phyloP scores from a whole-genome alignment of 2,888 invertebrate species.

The Scaptomyza parva region DNA sequence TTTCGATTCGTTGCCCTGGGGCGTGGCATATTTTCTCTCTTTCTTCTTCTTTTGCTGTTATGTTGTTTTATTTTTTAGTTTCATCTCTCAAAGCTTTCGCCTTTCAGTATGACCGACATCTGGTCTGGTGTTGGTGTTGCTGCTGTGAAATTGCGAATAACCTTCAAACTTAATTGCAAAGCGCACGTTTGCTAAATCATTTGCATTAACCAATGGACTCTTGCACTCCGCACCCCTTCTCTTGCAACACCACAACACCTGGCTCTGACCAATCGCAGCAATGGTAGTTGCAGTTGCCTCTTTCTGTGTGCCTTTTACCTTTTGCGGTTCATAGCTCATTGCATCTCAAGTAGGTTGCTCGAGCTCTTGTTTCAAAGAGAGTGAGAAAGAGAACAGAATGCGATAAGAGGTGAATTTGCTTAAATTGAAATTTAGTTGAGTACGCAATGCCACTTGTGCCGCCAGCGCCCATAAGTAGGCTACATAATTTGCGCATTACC shows the following conservation, averaged over 20 bases:
- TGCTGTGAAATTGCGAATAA: slow-evolving; percentile 38
- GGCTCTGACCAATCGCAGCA: slow-evolving; percentile 2
- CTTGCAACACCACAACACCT: neutral
- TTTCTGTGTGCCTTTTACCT: slow-evolving; percentile 58
- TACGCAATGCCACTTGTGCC: slow-evolving; percentile 28
- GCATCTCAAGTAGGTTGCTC: slow-evolving; percentile 66
- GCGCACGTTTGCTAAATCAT: slow-evolving; percentile 65
- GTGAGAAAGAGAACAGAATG: slow-evolving; percentile 2
- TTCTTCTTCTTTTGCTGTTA: slow-evolving; percentile 5
- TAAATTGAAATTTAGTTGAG: slow-evolving; percentile 70
- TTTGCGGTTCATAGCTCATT: slow-evolving; percentile 71
- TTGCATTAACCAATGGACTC: slow-evolving; percentile 70
- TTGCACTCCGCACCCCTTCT: neutral
- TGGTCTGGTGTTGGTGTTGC: slow-evolving; percentile 26
- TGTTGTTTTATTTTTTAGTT: slow-evolving; percentile 5
- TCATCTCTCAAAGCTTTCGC: slow-evolving; percentile 36
- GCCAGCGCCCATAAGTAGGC: slow-evolving; percentile 64
- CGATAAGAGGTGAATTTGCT: slow-evolving; percentile 58
- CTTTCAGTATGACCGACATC: slow-evolving; percentile 47
- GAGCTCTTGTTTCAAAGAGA: slow-evolving; percentile 28
- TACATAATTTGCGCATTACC: slow-evolving; percentile 50
- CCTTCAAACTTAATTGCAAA: slow-evolving; percentile 79
- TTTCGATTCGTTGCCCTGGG: slow-evolving; percentile 70
- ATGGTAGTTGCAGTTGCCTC: neutral
- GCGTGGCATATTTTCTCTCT: slow-evolving; percentile 30